Conservation (phyloP, 2,113 vertebrate species). For the Rhea pennata region DNA sequence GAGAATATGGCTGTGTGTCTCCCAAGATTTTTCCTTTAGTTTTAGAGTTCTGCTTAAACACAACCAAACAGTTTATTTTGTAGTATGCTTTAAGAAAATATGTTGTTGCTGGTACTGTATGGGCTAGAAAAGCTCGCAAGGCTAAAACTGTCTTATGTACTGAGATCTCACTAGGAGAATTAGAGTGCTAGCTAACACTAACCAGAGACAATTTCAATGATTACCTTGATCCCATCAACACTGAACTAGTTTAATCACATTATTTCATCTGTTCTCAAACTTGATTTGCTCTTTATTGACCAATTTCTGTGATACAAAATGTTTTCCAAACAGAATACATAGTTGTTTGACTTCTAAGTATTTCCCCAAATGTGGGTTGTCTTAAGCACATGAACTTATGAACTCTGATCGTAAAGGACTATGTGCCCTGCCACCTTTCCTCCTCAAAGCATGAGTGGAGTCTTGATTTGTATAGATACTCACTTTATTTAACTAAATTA, state of each 20-base stretch:
- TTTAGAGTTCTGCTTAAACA: not conserved
- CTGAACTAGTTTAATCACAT: not conserved
- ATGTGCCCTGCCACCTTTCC: not conserved
- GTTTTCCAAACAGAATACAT: not conserved
- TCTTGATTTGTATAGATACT: slow-evolving; percentile 60
- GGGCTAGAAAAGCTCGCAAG: not conserved
- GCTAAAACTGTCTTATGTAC: not conserved
- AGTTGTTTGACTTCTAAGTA: not conserved
- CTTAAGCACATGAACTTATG: not conserved
- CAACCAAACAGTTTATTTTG: not conserved
- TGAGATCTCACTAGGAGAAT: not conserved
- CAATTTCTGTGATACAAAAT: not conserved
- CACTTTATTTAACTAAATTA: slow-evolving; percentile 64
- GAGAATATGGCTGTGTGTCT: not conserved
- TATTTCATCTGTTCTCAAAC: not conserved
- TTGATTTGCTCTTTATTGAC: not conserved
- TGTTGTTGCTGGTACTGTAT: not conserved
- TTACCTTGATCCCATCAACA: not conserved
- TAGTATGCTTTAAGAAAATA: not conserved
- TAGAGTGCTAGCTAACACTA: not conserved
- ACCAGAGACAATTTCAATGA: not conserved
- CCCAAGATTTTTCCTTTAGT: not conserved
- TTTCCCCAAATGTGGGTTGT: not conserved
- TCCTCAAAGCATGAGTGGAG: not conserved
- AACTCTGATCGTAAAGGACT: not conserved